Percentiles rank a stretch among this genome's conserved stretches.
phyloP scores from a whole-genome alignment of 1,140 invertebrate species.

The Lepidurus apus region DNA sequence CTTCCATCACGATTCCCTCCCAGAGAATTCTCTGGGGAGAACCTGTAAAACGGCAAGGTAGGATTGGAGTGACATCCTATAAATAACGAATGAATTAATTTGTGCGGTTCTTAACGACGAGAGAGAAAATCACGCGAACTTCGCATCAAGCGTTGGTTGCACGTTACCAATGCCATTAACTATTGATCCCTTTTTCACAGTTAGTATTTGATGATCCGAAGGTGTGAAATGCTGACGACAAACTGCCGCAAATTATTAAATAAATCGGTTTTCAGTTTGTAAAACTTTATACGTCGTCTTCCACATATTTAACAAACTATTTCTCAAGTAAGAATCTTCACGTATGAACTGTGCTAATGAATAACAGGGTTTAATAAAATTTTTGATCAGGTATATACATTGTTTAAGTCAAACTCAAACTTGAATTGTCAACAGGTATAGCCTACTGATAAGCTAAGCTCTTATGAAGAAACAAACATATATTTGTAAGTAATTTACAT shows the following conservation, averaged over 20 bases:
- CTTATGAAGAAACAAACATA: too few species aligned
- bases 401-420: not conserved
- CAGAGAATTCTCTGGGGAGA: not conserved
- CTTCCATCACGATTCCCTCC: not conserved
- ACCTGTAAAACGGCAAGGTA: not conserved
- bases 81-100: constrained; percentile 10
- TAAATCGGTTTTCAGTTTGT: not conserved
- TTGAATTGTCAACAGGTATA: not conserved
- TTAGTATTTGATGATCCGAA: not conserved
- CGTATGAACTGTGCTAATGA: not conserved
- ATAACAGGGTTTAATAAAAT: not conserved
- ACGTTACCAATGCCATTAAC: not conserved
- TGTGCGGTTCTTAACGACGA: not conserved
- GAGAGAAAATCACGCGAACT: constrained; percentile 8
- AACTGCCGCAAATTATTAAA: not conserved
- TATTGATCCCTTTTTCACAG: not conserved
- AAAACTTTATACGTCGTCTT: too few species aligned
- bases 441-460: not conserved
- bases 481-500: too few species aligned
- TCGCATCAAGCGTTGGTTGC: not conserved
- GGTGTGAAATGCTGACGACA: constrained; percentile 5
- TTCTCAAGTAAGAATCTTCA: not conserved
- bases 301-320: too few species aligned
- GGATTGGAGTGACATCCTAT: not conserved
- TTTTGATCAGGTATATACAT: not conserved